phyloP scores from a whole-genome alignment of 2,888 invertebrate species.

The Apodemia duryi region DNA sequence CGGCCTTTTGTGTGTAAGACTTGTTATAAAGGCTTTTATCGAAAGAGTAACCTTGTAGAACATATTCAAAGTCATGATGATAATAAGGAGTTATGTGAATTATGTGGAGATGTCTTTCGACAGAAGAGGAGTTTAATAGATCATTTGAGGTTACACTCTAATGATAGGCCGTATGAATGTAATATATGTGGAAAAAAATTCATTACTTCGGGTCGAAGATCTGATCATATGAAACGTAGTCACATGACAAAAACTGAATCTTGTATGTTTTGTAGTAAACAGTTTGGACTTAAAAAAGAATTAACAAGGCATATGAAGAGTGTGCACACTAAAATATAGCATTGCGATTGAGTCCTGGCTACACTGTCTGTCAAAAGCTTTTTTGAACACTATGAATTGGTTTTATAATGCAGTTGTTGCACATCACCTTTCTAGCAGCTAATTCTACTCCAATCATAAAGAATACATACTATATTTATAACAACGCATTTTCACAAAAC shows the following conservation, averaged over 20 bases:
- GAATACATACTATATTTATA: too few relatives aligned
- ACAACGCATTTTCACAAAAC: too few relatives aligned
- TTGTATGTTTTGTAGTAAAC: slow-evolving; percentile 52
- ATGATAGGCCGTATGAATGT: slow-evolving; percentile 50
- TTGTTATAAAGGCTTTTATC: slow-evolving; percentile 52
- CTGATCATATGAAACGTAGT: slow-evolving; percentile 51
- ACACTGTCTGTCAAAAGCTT: too few relatives aligned
- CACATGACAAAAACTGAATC: slow-evolving; percentile 45
- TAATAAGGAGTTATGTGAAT: slow-evolving; percentile 45
- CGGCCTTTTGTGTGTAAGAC: slow-evolving; percentile 45
- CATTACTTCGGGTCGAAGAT: slow-evolving; percentile 48
- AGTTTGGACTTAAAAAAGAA: slow-evolving; percentile 51
- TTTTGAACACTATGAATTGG: too few relatives aligned
- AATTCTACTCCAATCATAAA: too few relatives aligned
- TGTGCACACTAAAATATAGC: slow-evolving; percentile 35
- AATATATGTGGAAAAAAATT: slow-evolving; percentile 45
- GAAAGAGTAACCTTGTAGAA: slow-evolving; percentile 49
- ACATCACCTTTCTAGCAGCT: too few relatives aligned
- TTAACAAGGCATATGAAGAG: slow-evolving; percentile 49
- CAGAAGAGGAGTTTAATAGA: slow-evolving; percentile 46
- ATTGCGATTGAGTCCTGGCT: too few relatives aligned
- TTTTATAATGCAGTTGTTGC: too few relatives aligned
- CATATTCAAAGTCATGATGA: slow-evolving; percentile 43
- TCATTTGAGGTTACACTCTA: slow-evolving; percentile 50
- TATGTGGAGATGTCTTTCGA: slow-evolving; percentile 50